Evolutionary conservation across 2,797 vertebrate genomes (phyloP).

Genomic region (Galago senegalensis): DNA sequence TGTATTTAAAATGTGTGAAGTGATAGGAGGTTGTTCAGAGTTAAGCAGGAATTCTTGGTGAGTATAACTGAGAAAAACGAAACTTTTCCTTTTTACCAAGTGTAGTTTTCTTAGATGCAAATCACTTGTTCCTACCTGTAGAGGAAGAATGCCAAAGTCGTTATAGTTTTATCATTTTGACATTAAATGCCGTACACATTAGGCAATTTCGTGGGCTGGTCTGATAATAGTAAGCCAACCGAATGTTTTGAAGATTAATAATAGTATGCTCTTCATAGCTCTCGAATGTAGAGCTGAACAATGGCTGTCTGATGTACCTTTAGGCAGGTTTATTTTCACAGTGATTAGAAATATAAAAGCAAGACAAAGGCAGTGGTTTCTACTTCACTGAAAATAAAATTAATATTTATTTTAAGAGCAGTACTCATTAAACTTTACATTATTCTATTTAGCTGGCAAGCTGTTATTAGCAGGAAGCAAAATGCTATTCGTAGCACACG

Average conservation of each 20-base stretch:
- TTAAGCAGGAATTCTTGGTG: background rate
- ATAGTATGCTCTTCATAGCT: background rate
- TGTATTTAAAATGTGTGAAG: background rate
- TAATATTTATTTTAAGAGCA: conserved; percentile 78
- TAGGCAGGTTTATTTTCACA: conserved; percentile 64
- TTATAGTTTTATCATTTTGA: conserved; percentile 39
- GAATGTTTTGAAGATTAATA: conserved; percentile 2
- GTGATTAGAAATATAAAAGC: conserved; percentile 64
- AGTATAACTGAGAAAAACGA: background rate
- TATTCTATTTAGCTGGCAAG: conserved; percentile 77
- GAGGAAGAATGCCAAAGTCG: conserved; percentile 5
- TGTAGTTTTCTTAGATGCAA: background rate
- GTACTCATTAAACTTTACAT: conserved; percentile 70
- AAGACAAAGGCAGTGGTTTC: conserved; percentile 62
- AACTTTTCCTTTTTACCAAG: conserved; percentile 15
- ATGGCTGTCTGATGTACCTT: background rate
- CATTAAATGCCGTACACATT: conserved; percentile 17
- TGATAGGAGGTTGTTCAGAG: background rate
- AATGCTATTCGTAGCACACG: conserved; percentile 64
- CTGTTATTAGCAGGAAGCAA: conserved; percentile 80
- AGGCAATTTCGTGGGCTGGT: background rate
- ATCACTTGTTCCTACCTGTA: background rate
- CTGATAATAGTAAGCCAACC: background rate
- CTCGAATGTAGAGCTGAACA: conserved; percentile 17
- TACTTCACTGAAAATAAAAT: conserved; percentile 73